Evolutionary conservation across 2,797 vertebrate species (phyloP).

Genomic region (Chloroceryle amazona): DNA sequence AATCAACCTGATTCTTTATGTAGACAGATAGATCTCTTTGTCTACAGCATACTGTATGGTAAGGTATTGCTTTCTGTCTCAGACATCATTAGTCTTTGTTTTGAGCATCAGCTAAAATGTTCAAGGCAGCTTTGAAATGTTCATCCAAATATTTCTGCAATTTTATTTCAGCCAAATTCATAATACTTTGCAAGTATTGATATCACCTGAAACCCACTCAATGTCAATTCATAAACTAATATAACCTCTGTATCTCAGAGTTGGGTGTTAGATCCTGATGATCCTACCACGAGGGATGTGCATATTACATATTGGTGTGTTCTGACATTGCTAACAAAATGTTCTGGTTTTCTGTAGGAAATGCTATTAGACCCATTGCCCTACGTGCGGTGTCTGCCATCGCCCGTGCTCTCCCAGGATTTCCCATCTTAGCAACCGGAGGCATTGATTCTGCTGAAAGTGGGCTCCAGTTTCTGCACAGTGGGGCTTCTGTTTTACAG

Average conservation of each 20-base stretch:
- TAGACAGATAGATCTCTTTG: not conserved
- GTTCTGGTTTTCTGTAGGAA: constrained; percentile 82
- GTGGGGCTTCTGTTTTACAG: constrained; percentile 92
- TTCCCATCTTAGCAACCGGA: constrained; percentile 92
- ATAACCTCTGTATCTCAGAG: not conserved
- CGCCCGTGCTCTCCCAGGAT: constrained; percentile 87
- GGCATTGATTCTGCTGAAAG: constrained; percentile 95
- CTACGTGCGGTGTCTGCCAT: constrained; percentile 91
- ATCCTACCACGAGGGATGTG: not conserved
- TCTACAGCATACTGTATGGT: not conserved
- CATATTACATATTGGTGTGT: not conserved
- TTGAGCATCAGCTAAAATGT: constrained; percentile 38
- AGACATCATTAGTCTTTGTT: constrained; percentile 37
- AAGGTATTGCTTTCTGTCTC: not conserved
- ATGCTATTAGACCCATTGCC: constrained; percentile 91
- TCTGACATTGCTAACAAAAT: not conserved
- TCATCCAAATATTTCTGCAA: not conserved
- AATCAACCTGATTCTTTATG: not conserved
- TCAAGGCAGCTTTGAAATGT: not conserved
- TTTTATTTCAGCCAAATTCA: not conserved
- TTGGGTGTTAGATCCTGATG: not conserved
- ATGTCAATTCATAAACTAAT: not conserved
- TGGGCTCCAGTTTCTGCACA: constrained; percentile 93
- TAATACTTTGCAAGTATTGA: not conserved
- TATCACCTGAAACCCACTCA: not conserved